Evolutionary conservation across 2,888 invertebrate species (phyloP).

Genomic region (Achlya flavicornis): DNA sequence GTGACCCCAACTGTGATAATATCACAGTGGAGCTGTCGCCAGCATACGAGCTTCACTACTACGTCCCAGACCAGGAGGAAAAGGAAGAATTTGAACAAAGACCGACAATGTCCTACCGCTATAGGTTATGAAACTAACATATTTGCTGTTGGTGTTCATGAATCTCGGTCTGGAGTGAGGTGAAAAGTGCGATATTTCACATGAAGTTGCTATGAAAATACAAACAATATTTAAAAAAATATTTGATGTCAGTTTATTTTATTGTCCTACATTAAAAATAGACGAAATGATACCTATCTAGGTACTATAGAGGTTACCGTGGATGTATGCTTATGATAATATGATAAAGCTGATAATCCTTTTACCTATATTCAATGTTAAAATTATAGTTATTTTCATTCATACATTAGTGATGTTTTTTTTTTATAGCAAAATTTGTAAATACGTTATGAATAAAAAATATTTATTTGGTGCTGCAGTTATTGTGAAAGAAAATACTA

Average conservation of each 20-base stretch:
- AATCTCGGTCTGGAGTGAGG: slow-evolving; percentile 18
- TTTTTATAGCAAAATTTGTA: background rate
- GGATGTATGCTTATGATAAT: background rate
- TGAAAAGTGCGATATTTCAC: slow-evolving; percentile 20
- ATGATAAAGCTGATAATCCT: background rate
- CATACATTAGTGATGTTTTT: background rate
- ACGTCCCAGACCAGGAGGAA: slow-evolving; percentile 70
- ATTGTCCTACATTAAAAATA: too few species aligned
- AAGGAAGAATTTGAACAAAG: slow-evolving; percentile 41
- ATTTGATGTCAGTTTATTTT: background rate
- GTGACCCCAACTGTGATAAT: slow-evolving; percentile 60
- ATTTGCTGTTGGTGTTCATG: background rate
- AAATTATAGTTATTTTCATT: too few species aligned
- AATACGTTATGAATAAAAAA: background rate
- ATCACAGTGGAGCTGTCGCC: slow-evolving; percentile 67
- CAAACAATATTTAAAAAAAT: background rate
- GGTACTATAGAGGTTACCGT: too few species aligned
- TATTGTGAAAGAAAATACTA: background rate
- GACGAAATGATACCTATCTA: too few species aligned
- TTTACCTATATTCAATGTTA: background rate
- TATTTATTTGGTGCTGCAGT: background rate
- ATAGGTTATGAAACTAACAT: slow-evolving; percentile 45
- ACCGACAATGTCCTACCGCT: slow-evolving; percentile 37
- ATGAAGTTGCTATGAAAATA: background rate
- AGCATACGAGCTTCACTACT: slow-evolving; percentile 75